phyloP scores from a whole-genome alignment of 2,113 vertebrate genomes.

The Todiramphus saurophagus region DNA sequence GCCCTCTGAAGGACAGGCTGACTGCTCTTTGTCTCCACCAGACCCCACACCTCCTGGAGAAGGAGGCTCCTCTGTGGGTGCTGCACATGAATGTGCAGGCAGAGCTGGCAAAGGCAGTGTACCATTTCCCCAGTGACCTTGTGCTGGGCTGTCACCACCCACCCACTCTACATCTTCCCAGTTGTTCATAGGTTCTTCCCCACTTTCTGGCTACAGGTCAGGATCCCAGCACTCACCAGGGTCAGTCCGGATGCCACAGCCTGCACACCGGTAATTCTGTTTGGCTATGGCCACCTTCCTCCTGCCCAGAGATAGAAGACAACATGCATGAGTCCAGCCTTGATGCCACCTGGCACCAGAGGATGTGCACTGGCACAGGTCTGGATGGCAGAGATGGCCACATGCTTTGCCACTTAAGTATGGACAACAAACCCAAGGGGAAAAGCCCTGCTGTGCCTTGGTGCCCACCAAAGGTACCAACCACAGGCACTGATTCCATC shows the following conservation, averaged over 20 bases:
- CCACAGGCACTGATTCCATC: background rate
- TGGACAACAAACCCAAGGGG: background rate
- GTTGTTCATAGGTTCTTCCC: background rate
- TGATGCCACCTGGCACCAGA: background rate
- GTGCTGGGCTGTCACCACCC: background rate
- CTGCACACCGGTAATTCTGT: slow-evolving; percentile 96
- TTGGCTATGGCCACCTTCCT: slow-evolving; percentile 92
- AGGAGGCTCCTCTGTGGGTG: background rate
- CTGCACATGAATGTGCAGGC: background rate
- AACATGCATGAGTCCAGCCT: background rate
- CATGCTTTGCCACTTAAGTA: background rate
- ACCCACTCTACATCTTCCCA: background rate
- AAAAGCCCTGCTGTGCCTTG: background rate
- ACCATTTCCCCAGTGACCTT: background rate
- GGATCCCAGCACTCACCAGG: slow-evolving; percentile 80
- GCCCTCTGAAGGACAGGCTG: background rate
- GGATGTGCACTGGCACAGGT: background rate
- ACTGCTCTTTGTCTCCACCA: background rate
- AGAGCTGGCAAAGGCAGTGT: background rate
- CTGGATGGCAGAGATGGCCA: background rate
- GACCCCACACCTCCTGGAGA: background rate
- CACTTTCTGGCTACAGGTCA: background rate
- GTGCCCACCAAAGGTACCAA: background rate
- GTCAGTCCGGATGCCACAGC: slow-evolving; percentile 92
- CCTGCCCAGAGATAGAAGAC: slow-evolving; percentile 68